phyloP scores from a whole-genome alignment of 2,888 invertebrate genomes.

The Lamellibrachia columna region DNA sequence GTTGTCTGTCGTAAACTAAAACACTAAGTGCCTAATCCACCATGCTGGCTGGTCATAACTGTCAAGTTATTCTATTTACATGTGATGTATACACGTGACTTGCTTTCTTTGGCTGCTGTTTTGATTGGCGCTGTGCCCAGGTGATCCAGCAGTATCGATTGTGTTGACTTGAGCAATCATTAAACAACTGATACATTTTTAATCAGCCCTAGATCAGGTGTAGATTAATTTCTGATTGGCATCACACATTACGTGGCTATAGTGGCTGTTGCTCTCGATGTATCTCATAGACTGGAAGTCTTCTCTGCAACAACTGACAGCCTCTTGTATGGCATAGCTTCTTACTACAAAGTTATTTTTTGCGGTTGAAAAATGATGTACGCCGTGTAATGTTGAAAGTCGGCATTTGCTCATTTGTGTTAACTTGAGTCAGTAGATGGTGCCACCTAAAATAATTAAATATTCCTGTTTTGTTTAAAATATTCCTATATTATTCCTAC shows the following conservation, averaged over 20 bases:
- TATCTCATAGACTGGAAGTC: neutral
- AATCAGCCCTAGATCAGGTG: neutral
- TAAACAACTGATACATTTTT: neutral
- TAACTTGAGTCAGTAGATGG: no score
- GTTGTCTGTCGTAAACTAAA: neutral
- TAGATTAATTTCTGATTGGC: neutral
- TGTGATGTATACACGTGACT: neutral
- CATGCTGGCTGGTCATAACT: neutral
- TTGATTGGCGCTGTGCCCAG: neutral
- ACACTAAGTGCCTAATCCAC: neutral
- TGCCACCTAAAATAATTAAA: no score
- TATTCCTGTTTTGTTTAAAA: no score
- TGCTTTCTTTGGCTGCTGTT: neutral
- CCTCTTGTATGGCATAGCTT: neutral
- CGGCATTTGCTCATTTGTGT: no score
- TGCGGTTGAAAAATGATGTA: no score
- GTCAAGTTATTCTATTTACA: neutral
- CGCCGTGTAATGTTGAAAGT: no score
- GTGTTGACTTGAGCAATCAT: neutral
- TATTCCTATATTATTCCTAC: no score
- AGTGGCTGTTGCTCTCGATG: neutral
- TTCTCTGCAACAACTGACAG: neutral
- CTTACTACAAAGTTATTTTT: neutral
- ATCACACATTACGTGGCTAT: neutral
- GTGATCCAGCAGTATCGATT: neutral